Evolutionary conservation across 1,140 invertebrate genomes (phyloP).

Genomic region (Drosophila setifemur): DNA sequence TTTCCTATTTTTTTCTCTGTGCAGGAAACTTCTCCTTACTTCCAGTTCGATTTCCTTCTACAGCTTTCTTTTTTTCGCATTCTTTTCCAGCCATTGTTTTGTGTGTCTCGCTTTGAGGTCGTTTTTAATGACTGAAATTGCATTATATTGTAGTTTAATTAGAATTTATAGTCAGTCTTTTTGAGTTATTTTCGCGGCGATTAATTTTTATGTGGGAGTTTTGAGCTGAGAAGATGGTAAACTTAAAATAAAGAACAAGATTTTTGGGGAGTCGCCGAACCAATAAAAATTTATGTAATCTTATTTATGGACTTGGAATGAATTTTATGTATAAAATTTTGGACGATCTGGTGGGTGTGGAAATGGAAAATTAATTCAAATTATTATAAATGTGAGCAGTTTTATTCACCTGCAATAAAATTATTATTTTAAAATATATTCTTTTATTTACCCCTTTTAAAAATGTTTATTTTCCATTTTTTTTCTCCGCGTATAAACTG

Average conservation of each 20-base stretch:
- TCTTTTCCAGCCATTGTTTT: slow-evolving; percentile 39
- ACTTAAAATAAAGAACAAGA: not conserved
- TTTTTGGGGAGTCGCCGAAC: not conserved
- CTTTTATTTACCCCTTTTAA: no score
- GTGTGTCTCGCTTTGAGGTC: slow-evolving; percentile 42
- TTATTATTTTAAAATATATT: no score
- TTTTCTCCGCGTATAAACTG: no score
- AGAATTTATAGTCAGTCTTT: slow-evolving; percentile 41
- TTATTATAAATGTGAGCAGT: no score
- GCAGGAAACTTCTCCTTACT: not conserved
- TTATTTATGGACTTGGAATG: slow-evolving; percentile 14
- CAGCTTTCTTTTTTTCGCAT: slow-evolving; percentile 24
- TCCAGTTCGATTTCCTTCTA: slow-evolving; percentile 12
- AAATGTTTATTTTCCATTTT: no score
- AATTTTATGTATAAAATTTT: not conserved
- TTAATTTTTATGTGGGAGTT: slow-evolving; percentile 56
- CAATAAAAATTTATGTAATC: not conserved
- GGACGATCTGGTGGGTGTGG: not conserved
- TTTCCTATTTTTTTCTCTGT: no score
- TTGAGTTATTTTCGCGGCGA: slow-evolving; percentile 26
- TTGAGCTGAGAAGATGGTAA: not conserved
- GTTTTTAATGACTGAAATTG: slow-evolving; percentile 62
- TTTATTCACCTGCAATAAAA: no score
- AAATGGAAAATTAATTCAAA: not conserved
- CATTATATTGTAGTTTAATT: slow-evolving; percentile 58